Base-by-base conservation (phyloP, 2,113 vertebrate genomes). In the Mormyrus lacerda region DNA sequence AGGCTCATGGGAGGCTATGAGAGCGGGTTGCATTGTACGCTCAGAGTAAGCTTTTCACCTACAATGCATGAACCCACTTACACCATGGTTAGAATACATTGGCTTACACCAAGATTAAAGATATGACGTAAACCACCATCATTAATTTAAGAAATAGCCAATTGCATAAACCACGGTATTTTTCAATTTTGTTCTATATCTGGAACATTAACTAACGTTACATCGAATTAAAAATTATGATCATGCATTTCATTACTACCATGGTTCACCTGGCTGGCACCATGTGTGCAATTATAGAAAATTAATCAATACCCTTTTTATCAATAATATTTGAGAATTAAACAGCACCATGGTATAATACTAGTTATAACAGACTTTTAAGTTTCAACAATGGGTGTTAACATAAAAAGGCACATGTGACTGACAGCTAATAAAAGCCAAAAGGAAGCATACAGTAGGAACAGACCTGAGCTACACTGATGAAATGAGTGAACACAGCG, bases 381-480 rank as follows among this genome's bases (percentile, higher is more conserved):
- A 61, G 24, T 61, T 61, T 4, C 55, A 17, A 31, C 24, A 31
- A 0, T 73, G 65, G 65, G 15, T 35, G 65, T 73, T 35, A 73
- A n/a, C 65, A 73, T 73, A 35, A 82, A 82, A 35, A 24, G 76
- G 35, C 17, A 42, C 35, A 10, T 61, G 5, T 24, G 86, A 61
- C 53, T 39, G 35, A 65, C 86, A 65, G 15, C 4, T 21, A 82
- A 21, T 21, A 82, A 19, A 82, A 45, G 39, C 17, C 76, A 82
- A 44, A 0, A 82, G 31, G 3, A 82, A 82, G 17, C 42, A 35
- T 10, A 42, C 17, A 82, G 73, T 79, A 39, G 1, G 42, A 44
- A 48, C 92, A 79, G 91, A 97, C 97, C 97, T 98, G 96, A 3
- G 97, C 97, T 90, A 98, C 97, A 10, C 96, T 93, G 92, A 98